Conservation (phyloP, 2,797 vertebrate species). For the Nyctibius grandis region DNA sequence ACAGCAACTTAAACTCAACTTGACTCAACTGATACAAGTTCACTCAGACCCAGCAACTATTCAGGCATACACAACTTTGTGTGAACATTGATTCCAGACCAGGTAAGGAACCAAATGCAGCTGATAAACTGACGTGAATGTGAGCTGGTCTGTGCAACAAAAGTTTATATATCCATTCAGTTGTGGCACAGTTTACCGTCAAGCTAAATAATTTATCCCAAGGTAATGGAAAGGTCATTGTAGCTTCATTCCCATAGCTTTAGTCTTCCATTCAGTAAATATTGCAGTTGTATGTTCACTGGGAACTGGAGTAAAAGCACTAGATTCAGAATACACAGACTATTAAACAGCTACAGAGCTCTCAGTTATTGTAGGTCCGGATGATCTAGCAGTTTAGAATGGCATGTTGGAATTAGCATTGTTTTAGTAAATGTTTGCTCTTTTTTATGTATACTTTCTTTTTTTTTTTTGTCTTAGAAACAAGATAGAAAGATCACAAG, state of each 20-base stretch:
- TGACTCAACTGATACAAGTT: neutral
- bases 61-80: neutral
- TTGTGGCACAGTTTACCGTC: neutral
- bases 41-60: neutral
- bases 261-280: neutral
- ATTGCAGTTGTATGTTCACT: neutral
- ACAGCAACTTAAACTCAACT: neutral
- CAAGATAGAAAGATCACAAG: conserved; percentile 41
- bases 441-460: neutral
- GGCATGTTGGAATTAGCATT: neutral
- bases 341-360: neutral
- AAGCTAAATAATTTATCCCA: neutral
- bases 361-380: neutral
- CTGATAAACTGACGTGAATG: neutral
- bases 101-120: neutral
- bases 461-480: conserved; percentile 34
- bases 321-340: neutral
- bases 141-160: neutral
- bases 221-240: neutral
- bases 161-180: neutral
- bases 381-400: neutral
- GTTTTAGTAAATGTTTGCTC: neutral
- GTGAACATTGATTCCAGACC: neutral
- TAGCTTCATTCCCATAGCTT: neutral
- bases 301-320: neutral